Base-by-base conservation (phyloP, 2,113 vertebrate genomes). In the Chionodraco myersi region DNA sequence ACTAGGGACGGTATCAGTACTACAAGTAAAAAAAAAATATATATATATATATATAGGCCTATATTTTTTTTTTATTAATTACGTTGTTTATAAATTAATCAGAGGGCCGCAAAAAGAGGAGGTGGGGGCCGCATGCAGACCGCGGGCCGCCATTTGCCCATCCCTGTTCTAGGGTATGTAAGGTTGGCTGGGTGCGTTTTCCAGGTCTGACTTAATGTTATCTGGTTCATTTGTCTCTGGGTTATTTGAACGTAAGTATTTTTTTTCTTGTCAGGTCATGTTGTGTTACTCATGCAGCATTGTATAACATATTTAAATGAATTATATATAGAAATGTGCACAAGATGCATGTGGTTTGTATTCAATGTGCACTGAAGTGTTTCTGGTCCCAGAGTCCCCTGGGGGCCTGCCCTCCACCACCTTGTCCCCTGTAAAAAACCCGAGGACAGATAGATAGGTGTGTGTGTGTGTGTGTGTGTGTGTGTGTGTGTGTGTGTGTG, bases 351-450 rank as follows among this genome's bases (percentile, higher is more conserved):
- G n/a, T 53, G 13, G 51, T 61, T n/a, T 77, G 73, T 65, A 69
- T 54, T 16, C 21, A 52, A 66, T 63, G 36, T 74, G 58, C 1
- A 52, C 36, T 68, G 49, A 83, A 64, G 63, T 73, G 34, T 68
- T 68, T 65, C 67, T 67, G 56, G 21, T 12, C 36, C 51, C n/a
- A 6, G n/a, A 41, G 34, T 83, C 66, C 62, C 72, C 30, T 65
- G 18, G 34, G 69, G 52, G 57, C 51, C 13, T 72, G 72, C 69
- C 36, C 63, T 81, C 82, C 21, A 26, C 56, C 45, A 4, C 68
- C 74, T 70, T 84, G 74, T 87, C 77, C 70, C 80, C 36, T 59
- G 51, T 75, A 73, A 72, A 84, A 41, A 41, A 77, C 61, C 73
- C 18, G 12, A 48, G 18, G 26, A 30, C 52, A 84, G 74, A 59